Evolutionary conservation across 2,888 invertebrate species (phyloP).

Genomic region (Eulithis prunata): DNA sequence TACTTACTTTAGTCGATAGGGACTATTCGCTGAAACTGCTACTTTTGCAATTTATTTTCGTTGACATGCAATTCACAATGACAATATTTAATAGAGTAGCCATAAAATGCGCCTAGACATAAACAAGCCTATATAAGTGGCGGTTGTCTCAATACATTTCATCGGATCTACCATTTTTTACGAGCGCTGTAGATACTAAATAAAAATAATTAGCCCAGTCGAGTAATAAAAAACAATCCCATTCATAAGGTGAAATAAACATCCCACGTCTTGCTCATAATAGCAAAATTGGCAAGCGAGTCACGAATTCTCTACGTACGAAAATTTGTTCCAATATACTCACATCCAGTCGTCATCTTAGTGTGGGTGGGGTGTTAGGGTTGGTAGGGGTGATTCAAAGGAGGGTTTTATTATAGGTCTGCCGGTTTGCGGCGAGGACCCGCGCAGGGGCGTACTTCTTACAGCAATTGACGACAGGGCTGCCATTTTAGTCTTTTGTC

Average conservation of each 20-base stretch:
- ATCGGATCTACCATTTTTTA: too few relatives aligned
- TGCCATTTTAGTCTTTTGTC: constrained; percentile 55
- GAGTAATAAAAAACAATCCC: background rate
- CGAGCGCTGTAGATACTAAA: too few relatives aligned
- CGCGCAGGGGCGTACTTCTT: constrained; percentile 68
- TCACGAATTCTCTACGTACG: constrained; percentile 58
- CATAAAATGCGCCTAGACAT: too few relatives aligned
- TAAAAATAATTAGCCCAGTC: background rate
- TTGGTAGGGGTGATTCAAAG: constrained; percentile 45
- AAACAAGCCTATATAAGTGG: too few relatives aligned
- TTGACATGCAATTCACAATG: too few relatives aligned
- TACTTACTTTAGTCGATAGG: too few relatives aligned
- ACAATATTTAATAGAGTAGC: too few relatives aligned
- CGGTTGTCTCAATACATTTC: too few relatives aligned
- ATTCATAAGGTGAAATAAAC: constrained; percentile 8
- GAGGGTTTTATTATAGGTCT: constrained; percentile 76
- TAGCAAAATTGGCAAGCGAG: constrained; percentile 71
- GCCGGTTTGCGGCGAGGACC: constrained; percentile 64
- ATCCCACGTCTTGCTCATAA: constrained; percentile 37
- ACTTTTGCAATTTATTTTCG: too few relatives aligned
- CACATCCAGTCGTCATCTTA: constrained; percentile 66
- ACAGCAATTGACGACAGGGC: constrained; percentile 66
- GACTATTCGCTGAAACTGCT: too few relatives aligned
- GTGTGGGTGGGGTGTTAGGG: constrained; percentile 61
- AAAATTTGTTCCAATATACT: constrained; percentile 78